Conservation (phyloP, 2,888 invertebrate species). For the Calephelis perditalis region DNA sequence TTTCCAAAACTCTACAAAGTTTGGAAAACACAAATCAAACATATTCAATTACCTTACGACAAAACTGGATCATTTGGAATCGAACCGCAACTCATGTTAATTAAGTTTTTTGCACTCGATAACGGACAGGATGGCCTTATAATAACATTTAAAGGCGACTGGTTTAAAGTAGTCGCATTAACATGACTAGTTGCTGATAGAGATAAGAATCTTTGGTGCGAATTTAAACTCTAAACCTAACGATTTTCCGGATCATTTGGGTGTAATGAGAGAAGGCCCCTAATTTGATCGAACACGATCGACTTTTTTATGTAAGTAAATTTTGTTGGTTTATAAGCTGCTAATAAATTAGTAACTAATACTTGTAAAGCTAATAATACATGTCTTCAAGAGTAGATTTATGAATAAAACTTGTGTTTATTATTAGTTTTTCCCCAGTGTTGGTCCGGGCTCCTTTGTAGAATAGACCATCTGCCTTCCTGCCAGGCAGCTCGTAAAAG, state of each 20-base stretch:
- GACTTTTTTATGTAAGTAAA: not conserved
- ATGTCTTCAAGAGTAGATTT: too few species aligned
- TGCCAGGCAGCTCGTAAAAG: too few species aligned
- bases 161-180: conserved; percentile 8
- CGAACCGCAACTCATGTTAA: conserved; percentile 5
- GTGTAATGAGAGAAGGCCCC: conserved; percentile 1
- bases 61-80: conserved; percentile 5
- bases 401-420: too few species aligned
- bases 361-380: too few species aligned
- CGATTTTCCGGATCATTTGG: not conserved
- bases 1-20: not conserved
- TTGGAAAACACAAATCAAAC: not conserved
- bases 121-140: conserved; percentile 10
- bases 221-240: conserved; percentile 9
- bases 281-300: not conserved
- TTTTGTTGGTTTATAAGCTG: too few species aligned
- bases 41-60: conserved; percentile 6
- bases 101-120: conserved; percentile 6
- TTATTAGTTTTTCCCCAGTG: too few species aligned
- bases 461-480: too few species aligned
- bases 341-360: too few species aligned
- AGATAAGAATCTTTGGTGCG: conserved; percentile 4
- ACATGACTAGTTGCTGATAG: conserved; percentile 4
- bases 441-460: too few species aligned
- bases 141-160: conserved; percentile 4